A percentile compares a stretch with the other conserved stretches of the same genome.
These are phyloP conservation scores for Hydractinia echinata DNA, from an alignment of 30 jellyfish, hydroid and myxozoan species.

Conservation along the genomic window DNA sequence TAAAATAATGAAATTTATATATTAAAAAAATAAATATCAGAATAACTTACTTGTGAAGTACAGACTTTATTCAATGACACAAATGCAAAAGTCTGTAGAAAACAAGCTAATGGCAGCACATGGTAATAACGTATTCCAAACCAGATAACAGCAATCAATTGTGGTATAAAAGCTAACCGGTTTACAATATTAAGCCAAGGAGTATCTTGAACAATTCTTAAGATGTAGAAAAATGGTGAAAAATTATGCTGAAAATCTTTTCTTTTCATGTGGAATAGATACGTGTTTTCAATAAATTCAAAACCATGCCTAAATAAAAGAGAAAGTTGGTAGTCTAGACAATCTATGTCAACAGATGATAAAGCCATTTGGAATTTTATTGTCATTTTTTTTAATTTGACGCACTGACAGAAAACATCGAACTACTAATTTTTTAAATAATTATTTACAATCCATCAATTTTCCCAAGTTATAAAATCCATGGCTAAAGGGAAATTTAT, in stretches of 20 bases:
- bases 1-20: too few relatives aligned
- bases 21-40: not conserved
- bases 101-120: constrained; percentile 61
- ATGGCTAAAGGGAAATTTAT: too few relatives aligned
- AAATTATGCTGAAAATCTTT: constrained; percentile 81
- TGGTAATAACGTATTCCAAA: constrained; percentile 52
- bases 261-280: constrained; percentile 67
- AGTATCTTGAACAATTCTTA: constrained; percentile 34
- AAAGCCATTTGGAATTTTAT: not conserved
- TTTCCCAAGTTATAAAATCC: too few relatives aligned
- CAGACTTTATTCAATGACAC: constrained; percentile 96
- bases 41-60: constrained; percentile 87
- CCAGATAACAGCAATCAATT: constrained; percentile 45
- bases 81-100: constrained; percentile 91
- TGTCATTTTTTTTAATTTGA: not conserved
- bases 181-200: constrained; percentile 43
- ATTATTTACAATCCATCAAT: too few relatives aligned
- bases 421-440: too few relatives aligned
- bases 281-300: constrained; percentile 70
- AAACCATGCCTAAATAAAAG: constrained; percentile 58
- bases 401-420: too few relatives aligned
- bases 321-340: not conserved
- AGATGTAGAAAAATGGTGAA: constrained; percentile 76
- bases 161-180: constrained; percentile 78
- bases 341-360: not conserved